These are phyloP conservation scores for Mimumesa dahlbomi DNA, from an alignment of 2,888 invertebrate species.

Conservation along the genomic window DNA sequence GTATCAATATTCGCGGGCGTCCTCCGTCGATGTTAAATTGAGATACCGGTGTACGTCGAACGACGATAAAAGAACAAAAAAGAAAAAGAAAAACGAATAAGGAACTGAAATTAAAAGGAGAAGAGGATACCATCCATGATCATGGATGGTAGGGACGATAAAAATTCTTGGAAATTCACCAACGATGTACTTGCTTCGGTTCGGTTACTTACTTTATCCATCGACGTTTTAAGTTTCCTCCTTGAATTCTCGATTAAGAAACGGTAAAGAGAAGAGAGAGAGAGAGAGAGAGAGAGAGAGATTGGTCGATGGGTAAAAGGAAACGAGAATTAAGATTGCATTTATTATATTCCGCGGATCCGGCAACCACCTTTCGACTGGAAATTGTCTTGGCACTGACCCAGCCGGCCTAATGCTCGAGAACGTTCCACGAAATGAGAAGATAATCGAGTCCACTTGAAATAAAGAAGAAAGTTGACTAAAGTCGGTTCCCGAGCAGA, in stretches of 20 bases:
- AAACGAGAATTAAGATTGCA: conserved; percentile 62
- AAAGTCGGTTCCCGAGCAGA: conserved; percentile 33
- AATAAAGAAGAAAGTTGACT: conserved; percentile 64
- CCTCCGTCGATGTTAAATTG: conserved; percentile 24
- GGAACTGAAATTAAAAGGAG: no score
- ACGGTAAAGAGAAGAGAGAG: not conserved
- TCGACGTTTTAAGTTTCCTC: no score
- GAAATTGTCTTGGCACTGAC: conserved; percentile 69
- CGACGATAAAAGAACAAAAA: not conserved
- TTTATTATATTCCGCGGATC: conserved; percentile 60
- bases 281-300: not conserved
- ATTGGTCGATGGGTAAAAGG: not conserved
- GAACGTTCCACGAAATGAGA: conserved; percentile 65
- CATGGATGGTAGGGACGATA: no score
- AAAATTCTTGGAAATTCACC: no score
- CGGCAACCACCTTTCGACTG: conserved; percentile 6
- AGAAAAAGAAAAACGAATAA: no score
- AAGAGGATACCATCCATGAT: no score
- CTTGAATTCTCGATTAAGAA: not conserved
- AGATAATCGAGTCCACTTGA: conserved; percentile 72
- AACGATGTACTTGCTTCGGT: no score
- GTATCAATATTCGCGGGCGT: conserved; percentile 41
- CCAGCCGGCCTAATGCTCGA: conserved; percentile 49
- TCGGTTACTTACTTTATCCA: no score
- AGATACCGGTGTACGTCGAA: conserved; percentile 20